Base-by-base conservation (phyloP, 1,140 invertebrate genomes). In the Tribolium castaneum region DNA sequence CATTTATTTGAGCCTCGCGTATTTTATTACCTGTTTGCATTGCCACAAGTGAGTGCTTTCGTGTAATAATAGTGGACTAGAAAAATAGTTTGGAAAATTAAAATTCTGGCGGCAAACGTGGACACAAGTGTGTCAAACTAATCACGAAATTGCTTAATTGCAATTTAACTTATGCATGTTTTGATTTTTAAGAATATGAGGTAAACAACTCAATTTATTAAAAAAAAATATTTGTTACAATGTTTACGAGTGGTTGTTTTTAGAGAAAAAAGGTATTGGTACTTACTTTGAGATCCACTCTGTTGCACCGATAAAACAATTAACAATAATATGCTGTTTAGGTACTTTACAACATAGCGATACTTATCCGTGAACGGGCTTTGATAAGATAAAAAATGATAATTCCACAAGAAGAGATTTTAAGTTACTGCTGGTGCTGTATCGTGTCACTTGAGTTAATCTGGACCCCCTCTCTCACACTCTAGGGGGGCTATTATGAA, bases 271-370 rank as follows among this genome's bases (percentile, higher is more conserved):
- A 10, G 12, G 5, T 7, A 34, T 13, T 39, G 9, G 66, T 70
- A 70, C 66, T 49, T 70, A 70, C 66, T 39, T 35, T 49, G 30
- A 70, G 12, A 14, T 1, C 34, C 16, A 49, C 51, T 52, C 54
- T n/a, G 19, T 10, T 25, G 54, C 54, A 59, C 54, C 10, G 19
- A 59, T 25, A 59, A 59, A 59, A 25, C 19, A 59, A 25, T 59
- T 59, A 19, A 59, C 30, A 59, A 59, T 59, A 59, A 59, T 59
- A 2, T 59, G 19, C 54, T n/a, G 54, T 59, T 59, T 59, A 59
- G 16, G 54, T 59, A 59, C 25, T 59, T 59, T 59, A 59, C 19
- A 59, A 59, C 54, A 59, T 59, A 22, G 25, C 54, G 9, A 59
- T 22, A 59, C 14, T 59, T 25, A 59, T 59, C 54, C 54, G 22